Evolutionary conservation across 2,888 invertebrate genomes (phyloP).

Genomic region (Sarcophaga rosellei): DNA sequence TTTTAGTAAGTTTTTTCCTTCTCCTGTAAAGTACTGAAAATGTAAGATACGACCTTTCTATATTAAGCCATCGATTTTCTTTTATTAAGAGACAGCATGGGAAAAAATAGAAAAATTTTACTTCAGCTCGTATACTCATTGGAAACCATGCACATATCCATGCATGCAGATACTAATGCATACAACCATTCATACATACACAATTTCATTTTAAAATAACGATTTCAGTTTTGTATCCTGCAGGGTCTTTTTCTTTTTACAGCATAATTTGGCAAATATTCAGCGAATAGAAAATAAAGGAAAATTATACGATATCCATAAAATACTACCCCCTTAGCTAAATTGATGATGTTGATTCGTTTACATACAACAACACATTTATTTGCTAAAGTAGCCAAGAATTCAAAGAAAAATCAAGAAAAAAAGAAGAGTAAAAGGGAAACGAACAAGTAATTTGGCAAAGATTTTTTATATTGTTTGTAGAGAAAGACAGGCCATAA

Average conservation of each 20-base stretch:
- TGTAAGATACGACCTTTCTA: too few species aligned
- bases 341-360: constrained; percentile 55
- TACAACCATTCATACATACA: neutral
- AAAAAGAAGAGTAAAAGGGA: constrained; percentile 11
- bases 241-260: neutral
- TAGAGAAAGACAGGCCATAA: constrained; percentile 24
- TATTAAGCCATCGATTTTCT: too few species aligned
- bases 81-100: neutral
- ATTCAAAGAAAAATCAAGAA: neutral
- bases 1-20: too few species aligned
- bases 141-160: neutral
- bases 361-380: constrained; percentile 8
- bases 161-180: too few species aligned
- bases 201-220: constrained; percentile 4
- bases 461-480: constrained; percentile 28
- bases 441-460: constrained; percentile 60
- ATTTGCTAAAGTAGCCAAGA: constrained; percentile 34
- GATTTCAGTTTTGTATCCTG: neutral
- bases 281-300: constrained; percentile 12
- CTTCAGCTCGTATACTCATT: neutral
- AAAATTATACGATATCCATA: constrained; percentile 39
- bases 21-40: too few species aligned
- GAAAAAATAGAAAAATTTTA: neutral
- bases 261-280: constrained; percentile 52
- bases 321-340: constrained; percentile 48